Conservation (phyloP, 2,113 vertebrate genomes). For the Electrona antarctica region DNA sequence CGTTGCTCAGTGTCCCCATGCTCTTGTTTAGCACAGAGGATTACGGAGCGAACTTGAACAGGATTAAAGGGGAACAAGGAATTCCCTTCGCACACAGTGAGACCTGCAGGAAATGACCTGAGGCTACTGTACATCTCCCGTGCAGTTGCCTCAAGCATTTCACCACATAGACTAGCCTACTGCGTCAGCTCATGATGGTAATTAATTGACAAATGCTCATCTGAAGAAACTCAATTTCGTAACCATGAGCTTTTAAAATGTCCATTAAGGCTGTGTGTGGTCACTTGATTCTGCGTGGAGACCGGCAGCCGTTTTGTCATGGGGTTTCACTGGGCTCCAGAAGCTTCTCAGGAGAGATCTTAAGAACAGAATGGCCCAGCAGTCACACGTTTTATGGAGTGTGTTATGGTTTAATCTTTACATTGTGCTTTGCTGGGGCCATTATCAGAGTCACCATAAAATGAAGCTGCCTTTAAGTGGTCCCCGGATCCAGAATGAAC, state of each 20-base stretch:
- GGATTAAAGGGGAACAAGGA: slow-evolving; percentile 65
- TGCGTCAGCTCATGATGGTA: slow-evolving; percentile 20
- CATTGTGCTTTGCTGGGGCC: slow-evolving; percentile 14
- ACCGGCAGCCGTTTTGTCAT: not conserved
- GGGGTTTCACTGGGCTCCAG: slow-evolving; percentile 25
- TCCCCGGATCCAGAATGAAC: not conserved
- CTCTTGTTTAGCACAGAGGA: slow-evolving; percentile 58
- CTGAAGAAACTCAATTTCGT: slow-evolving; percentile 16
- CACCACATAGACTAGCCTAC: not conserved
- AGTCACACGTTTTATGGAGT: slow-evolving; percentile 11
- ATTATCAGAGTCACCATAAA: slow-evolving; percentile 5
- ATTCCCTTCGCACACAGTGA: slow-evolving; percentile 53
- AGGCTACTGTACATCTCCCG: slow-evolving; percentile 34
- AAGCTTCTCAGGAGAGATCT: slow-evolving; percentile 38
- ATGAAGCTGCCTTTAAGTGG: slow-evolving; percentile 8
- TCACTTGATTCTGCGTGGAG: not conserved
- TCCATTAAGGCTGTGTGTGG: not conserved
- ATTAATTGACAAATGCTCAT: not conserved
- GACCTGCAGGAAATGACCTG: slow-evolving; percentile 36
- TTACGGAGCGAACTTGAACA: slow-evolving; percentile 65
- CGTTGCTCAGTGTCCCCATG: slow-evolving; percentile 31
- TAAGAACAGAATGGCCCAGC: slow-evolving; percentile 1
- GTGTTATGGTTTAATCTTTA: slow-evolving; percentile 15
- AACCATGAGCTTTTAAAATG: not conserved
- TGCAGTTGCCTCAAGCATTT: slow-evolving; percentile 20